Evolutionary conservation across 2,888 invertebrate genomes (phyloP).

Genomic region (Orgyia antiqua): DNA sequence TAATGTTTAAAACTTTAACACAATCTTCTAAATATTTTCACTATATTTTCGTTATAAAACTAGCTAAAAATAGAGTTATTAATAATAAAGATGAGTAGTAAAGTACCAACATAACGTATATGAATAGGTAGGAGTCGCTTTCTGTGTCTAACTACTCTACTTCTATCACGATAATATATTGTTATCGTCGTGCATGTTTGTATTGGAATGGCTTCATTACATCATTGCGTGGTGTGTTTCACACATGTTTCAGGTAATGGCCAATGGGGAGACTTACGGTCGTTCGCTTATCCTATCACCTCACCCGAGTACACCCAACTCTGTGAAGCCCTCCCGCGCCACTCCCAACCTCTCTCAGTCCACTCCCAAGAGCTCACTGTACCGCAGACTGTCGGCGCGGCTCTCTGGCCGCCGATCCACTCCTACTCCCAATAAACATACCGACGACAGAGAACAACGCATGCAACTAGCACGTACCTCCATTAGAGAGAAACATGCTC

Average conservation of each 20-base stretch:
- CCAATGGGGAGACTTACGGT: slow-evolving; percentile 82
- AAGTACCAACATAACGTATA: slow-evolving; percentile 4
- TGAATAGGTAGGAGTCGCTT: slow-evolving; percentile 43
- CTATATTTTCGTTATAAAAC: slow-evolving; percentile 6
- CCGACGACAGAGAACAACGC: slow-evolving; percentile 50
- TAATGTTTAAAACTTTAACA: slow-evolving; percentile 13
- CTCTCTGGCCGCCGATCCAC: slow-evolving; percentile 59
- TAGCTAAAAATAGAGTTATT: slow-evolving; percentile 7
- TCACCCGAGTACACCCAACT: slow-evolving; percentile 59
- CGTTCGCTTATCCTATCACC: slow-evolving; percentile 79
- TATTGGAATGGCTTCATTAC: slow-evolving; percentile 78
- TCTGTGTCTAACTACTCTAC: slow-evolving; percentile 56
- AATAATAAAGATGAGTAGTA: slow-evolving; percentile 13
- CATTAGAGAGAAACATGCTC: slow-evolving; percentile 47
- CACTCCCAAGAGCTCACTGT: slow-evolving; percentile 68
- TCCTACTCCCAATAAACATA: slow-evolving; percentile 40
- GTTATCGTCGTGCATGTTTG: slow-evolving; percentile 70
- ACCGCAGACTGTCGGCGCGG: slow-evolving; percentile 68
- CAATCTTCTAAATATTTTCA: slow-evolving; percentile 6
- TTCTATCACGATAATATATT: slow-evolving; percentile 42
- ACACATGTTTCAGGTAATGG: slow-evolving; percentile 84
- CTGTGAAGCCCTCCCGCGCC: slow-evolving; percentile 50
- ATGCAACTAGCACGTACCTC: slow-evolving; percentile 50
- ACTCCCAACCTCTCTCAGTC: slow-evolving; percentile 64
- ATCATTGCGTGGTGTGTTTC: slow-evolving; percentile 79